A percentile compares a stretch with the other conserved stretches of the same genome.
Evolutionary conservation across 1,140 invertebrate genomes (phyloP).

Genomic region (Hyposmocoma kahamanoa): DNA sequence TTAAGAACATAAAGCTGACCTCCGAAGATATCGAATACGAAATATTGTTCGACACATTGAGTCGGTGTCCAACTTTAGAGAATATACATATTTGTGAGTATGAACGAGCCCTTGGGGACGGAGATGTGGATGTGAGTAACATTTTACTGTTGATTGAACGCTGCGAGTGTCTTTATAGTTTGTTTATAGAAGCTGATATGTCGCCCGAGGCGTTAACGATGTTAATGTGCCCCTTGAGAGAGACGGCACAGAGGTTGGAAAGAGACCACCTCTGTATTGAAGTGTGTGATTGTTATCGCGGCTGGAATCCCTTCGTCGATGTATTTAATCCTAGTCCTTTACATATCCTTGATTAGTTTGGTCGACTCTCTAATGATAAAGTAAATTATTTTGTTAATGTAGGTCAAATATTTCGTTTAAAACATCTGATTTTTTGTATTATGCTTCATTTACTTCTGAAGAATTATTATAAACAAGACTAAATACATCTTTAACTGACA

Average conservation of each 20-base stretch:
- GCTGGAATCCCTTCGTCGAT: conserved; percentile 23
- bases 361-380: conserved; percentile 5
- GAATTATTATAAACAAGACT: no score
- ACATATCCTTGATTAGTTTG: conserved; percentile 19
- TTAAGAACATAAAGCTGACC: conserved; percentile 22
- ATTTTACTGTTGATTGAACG: conserved; percentile 16
- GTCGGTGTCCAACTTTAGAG: conserved; percentile 15
- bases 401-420: no score
- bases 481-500: no score
- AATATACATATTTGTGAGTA: conserved; percentile 25
- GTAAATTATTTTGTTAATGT: no score
- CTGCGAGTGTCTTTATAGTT: conserved; percentile 20
- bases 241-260: conserved; percentile 12
- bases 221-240: conserved; percentile 14
- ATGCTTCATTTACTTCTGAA: no score
- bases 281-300: conserved; percentile 17
- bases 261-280: conserved; percentile 16
- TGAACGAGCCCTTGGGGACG: conserved; percentile 8
- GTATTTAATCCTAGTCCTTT: conserved; percentile 16
- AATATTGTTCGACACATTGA: conserved; percentile 14
- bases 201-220: conserved; percentile 15
- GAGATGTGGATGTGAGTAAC: conserved; percentile 5
- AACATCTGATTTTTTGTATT: no score
- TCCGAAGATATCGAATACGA: conserved; percentile 22
- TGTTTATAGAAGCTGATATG: conserved; percentile 24